Evolutionary conservation across 2,113 vertebrate species (phyloP), one percentile per base, ranked within the genome.

Genomic region (Protobothrops mucrosquamatus): DNA sequence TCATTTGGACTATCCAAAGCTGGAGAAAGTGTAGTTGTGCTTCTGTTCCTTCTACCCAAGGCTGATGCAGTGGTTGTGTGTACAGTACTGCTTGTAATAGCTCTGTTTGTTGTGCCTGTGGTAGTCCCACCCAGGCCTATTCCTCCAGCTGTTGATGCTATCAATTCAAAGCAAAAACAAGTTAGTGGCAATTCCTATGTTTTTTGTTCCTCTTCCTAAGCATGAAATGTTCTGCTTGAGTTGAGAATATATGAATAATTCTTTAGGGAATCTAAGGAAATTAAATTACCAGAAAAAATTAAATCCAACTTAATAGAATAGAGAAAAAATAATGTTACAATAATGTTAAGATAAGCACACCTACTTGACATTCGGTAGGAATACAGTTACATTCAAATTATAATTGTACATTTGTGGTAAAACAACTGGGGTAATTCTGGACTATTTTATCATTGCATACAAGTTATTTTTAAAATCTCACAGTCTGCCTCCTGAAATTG

Each of bases 111-210:
- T 46, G 98, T 98, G 92, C 98, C 98, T 34, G 96, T 95, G 0
- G 98, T 95, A 23, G 98, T 99, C 81, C 98, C 98, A 57, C 98
- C 98, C 0, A 97, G 95, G 91, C 98, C 98, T 48, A 98, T 96
- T 1, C 98, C 97, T 2, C 98, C 97, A 0, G 98, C 98, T 0
- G 99, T 98, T 0, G 98, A 99, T 0, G 98, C 96, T 96, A 98
- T 98, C 99, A 97, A 88, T 96, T 97, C 52, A 96, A 92, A 97
- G 90, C 69, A 69, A 94, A 55, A 92, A 81, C 0, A 87, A 9
- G 6, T 94, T 69, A 89, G 39, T 81, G 74, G 18, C 43, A 64
- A 74, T 87, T 26, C 20, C 4, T 18, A 91, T 34, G 55, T 8
- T 57, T 10, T 46, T 29, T 87, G 2, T 20, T 48, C 39, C 85